A percentile compares a stretch with the other conserved stretches of the same genome.
phyloP scores from a whole-genome alignment of 2,113 vertebrate species.

The Poeciliopsis prolifica region DNA sequence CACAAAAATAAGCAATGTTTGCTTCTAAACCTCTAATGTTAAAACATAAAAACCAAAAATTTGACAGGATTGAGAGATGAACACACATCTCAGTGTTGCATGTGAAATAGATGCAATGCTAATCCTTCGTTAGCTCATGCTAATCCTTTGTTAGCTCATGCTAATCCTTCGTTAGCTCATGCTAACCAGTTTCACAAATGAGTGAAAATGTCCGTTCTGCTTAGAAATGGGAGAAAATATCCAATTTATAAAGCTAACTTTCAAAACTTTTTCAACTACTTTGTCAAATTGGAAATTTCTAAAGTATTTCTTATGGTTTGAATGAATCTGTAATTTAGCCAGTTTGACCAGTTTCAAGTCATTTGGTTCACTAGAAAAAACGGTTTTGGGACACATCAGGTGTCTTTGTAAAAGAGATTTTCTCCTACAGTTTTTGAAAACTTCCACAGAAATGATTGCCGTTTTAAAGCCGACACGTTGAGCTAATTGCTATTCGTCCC shows the following conservation, averaged over 20 bases:
- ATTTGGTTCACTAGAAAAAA: background rate
- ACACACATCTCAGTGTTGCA: background rate
- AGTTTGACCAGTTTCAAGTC: background rate
- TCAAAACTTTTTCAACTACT: no score
- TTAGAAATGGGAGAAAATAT: background rate
- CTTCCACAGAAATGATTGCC: background rate
- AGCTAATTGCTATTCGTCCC: background rate
- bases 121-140: background rate
- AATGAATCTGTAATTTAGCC: background rate
- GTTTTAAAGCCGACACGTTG: background rate
- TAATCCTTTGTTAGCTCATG: no score
- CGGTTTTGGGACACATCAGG: background rate
- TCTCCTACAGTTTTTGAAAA: background rate
- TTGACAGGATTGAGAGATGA: background rate
- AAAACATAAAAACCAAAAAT: background rate
- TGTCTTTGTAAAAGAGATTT: background rate
- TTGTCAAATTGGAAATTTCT: no score
- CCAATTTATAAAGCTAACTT: no score
- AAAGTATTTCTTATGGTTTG: no score
- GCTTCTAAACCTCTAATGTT: background rate
- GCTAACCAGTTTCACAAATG: constrained; percentile 4
- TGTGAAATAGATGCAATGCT: background rate
- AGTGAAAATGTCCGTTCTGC: background rate
- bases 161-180: background rate
- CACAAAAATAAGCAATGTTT: background rate